Conservation (phyloP, 2,113 vertebrate species). For the Calidris pygmaea region DNA sequence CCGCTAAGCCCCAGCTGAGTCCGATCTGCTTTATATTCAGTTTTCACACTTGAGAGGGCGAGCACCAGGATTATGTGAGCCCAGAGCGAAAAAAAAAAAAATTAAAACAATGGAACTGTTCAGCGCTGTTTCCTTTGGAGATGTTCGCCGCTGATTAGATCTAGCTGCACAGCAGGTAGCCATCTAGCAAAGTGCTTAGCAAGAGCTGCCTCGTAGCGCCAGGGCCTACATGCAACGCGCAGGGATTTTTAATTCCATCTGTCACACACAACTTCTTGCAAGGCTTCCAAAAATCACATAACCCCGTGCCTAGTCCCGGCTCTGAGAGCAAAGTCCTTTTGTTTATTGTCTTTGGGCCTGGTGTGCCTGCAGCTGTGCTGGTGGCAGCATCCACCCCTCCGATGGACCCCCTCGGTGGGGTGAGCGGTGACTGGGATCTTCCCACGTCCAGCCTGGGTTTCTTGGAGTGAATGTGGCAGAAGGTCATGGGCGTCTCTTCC, state of each 20-base stretch:
- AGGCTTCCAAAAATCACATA: conserved; percentile 67
- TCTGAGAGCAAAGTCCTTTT: conserved; percentile 20
- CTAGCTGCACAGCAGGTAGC: conserved; percentile 56
- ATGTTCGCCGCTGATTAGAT: conserved; percentile 1
- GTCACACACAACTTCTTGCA: conserved; percentile 17
- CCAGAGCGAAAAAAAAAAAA: background rate
- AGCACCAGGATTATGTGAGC: background rate
- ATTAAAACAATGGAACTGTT: conserved; percentile 31
- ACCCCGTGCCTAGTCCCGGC: background rate
- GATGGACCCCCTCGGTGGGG: background rate
- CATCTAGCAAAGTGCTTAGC: conserved; percentile 48
- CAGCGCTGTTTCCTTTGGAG: conserved; percentile 63
- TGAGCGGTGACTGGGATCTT: background rate
- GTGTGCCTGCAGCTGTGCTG: conserved; percentile 52
- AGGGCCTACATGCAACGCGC: background rate
- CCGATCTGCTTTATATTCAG: background rate
- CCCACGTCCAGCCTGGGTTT: background rate
- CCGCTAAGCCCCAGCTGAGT: background rate
- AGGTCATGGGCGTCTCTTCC: background rate
- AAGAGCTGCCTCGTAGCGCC: background rate
- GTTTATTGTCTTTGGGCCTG: conserved; percentile 64
- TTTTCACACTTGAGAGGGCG: background rate
- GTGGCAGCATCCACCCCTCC: conserved; percentile 20
- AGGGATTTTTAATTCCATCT: conserved; percentile 47
- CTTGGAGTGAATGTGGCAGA: background rate